Evolutionary conservation across 1,140 invertebrate genomes (phyloP).

Genomic region (Drosophila busckii): DNA sequence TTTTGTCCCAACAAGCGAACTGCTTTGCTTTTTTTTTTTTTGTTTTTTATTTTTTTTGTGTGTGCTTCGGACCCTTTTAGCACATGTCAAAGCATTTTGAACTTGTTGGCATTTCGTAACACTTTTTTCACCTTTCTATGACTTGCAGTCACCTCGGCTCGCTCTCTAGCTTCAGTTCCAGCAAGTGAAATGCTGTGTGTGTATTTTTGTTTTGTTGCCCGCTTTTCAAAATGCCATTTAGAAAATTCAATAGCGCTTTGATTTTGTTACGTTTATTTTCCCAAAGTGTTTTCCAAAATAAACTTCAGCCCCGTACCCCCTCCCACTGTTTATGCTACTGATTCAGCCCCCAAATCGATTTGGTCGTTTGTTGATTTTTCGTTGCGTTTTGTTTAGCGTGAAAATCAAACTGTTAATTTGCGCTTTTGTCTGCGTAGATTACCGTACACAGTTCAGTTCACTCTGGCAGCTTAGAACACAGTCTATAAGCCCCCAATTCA

Average conservation of each 20-base stretch:
- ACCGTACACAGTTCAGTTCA: constrained; percentile 16
- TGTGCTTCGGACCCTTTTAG: constrained; percentile 53
- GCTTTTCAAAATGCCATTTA: constrained; percentile 69
- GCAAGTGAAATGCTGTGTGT: constrained; percentile 6
- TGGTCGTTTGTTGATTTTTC: constrained; percentile 71
- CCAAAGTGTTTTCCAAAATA: constrained; percentile 56
- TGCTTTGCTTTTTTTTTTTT: constrained; percentile 2
- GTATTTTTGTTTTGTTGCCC: constrained; percentile 30
- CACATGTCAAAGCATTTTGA: constrained; percentile 73
- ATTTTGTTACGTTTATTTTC: constrained; percentile 73
- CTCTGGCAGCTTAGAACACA: not conserved
- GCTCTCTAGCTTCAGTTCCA: not conserved
- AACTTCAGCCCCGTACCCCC: not conserved
- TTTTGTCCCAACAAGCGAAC: constrained; percentile 20
- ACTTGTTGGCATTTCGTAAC: constrained; percentile 68
- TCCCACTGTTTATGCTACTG: not conserved
- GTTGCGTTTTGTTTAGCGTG: constrained; percentile 68
- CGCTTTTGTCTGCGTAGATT: constrained; percentile 64
- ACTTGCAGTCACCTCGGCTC: constrained; percentile 32
- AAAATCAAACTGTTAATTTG: constrained; percentile 76
- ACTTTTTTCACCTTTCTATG: constrained; percentile 63
- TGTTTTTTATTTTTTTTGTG: not conserved
- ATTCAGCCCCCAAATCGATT: constrained; percentile 52
- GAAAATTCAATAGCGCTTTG: constrained; percentile 74
- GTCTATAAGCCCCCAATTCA: constrained; percentile 5